Evolutionary conservation across 2,888 invertebrate species (phyloP), one percentile per base, ranked within the genome.

Genomic region (Drosophila kokeensis): DNA sequence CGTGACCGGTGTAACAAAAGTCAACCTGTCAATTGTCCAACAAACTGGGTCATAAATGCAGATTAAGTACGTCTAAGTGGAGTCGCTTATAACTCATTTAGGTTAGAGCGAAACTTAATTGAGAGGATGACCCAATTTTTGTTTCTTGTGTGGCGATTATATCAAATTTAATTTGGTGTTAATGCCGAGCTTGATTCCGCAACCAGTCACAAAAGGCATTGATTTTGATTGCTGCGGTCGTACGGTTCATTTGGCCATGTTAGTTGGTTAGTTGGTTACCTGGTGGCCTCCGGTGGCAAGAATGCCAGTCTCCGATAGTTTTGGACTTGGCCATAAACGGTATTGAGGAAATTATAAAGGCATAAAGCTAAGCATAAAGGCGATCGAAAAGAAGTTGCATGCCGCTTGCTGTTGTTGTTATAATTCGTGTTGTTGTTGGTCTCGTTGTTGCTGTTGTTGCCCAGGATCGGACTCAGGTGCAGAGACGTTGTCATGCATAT

Each of bases 341-440:
- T 73, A 87, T 89, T 77, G 84, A 89, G 89, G 87, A 89, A 86
- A 86, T 86, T 89, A 86, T 86, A 86, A 89, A 83, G 70, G 87
- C 84, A 86, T 86, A 89, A 87, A 86, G 40, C 65, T 76, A 42
- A 67, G 58, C 68, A 61, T 45, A 42, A 15, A n/a, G 54, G 27
- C 52, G 34, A 38, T 38, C 38, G 30, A 59, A 65, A 66, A 50
- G 45, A 69, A 74, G 52, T 58, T 48, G 55, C 73, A 73, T 71
- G 71, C 76, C 55, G 32, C 18, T 24, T 36, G 38, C 36, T 40
- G 52, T 50, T 58, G 58, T 15, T 42, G 55, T 27, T 30, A 30
- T 40, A 21, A 58, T 27, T 54, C 40, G 13, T 59, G 27, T 49
- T 29, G 52, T 38, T 50, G 50, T 36, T 58, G 32, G 42, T 69